These are phyloP conservation scores for Pelagia noctiluca DNA, from an alignment of 30 jellyfish, hydroid and myxozoan genomes.

Conservation along the genomic window DNA sequence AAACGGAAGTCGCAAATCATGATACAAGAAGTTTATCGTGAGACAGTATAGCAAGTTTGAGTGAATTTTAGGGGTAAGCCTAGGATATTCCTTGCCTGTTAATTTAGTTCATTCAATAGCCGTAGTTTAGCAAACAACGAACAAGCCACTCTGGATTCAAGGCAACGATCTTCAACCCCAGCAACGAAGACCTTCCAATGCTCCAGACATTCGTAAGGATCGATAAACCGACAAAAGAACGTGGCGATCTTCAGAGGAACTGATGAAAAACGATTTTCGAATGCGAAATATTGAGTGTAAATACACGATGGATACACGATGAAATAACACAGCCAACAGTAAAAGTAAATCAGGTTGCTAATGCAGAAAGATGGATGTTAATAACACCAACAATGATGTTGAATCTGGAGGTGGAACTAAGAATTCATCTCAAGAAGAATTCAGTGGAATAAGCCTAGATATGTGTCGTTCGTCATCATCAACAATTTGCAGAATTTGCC, in stretches of 20 bases:
- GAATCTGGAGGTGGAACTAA: neutral
- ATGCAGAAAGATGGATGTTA: neutral
- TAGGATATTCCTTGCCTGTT: neutral
- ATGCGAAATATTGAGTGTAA: neutral
- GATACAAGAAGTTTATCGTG: too few species aligned
- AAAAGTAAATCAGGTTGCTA: neutral
- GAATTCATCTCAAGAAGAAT: constrained; percentile 6
- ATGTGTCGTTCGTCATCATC: constrained; percentile 42
- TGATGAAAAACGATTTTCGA: neutral
- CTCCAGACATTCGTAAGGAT: too few species aligned
- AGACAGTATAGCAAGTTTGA: too few species aligned
- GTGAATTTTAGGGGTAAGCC: neutral
- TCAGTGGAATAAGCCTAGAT: constrained; percentile 55
- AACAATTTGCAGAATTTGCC: constrained; percentile 85
- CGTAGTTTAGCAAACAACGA: neutral
- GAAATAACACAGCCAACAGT: neutral
- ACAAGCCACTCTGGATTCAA: neutral
- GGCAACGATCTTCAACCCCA: neutral
- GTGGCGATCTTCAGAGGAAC: neutral
- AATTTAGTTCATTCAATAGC: too few species aligned
- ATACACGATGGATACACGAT: neutral
- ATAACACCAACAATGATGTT: neutral
- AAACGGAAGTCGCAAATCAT: too few species aligned
- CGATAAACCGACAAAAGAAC: neutral
- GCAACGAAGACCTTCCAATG: too few species aligned